Base-by-base conservation (phyloP, 2,797 vertebrate species). In the Artibeus lituratus region DNA sequence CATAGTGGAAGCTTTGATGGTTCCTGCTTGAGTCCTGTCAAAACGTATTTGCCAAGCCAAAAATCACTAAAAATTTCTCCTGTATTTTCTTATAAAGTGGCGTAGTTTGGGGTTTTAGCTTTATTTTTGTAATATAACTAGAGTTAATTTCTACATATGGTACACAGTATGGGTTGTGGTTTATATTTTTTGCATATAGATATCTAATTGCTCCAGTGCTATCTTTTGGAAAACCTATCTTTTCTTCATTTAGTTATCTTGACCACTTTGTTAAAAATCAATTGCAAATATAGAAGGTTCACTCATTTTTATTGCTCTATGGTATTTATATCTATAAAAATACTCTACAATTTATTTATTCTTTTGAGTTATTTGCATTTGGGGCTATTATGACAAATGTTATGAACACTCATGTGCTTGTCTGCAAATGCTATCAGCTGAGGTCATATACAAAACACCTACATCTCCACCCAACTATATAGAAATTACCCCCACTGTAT, bases 211-310 rank as follows among this genome's bases (percentile, higher is more conserved):
- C 73, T 55, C 62, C 26, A 85, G 37, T n/a, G 55, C 6, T 51
- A 53, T 26, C 57, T 81, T 32, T 87, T 49, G 39, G 59, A 35
- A 92, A 92, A 24, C 2, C 0, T 72, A 26, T 55, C 35, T 90
- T 74, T 73, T 81, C n/a, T 93, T 73, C 47, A 85, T 74, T 93
- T 53, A 93, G 74, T 78, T 89, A n/a, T 35, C 39, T 74, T 67
- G n/a, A 26, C 8, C 39, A 16, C 1, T 57, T 74, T 86, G 29
- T 51, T 70, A 44, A 84, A 85, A 91, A 86, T 87, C 9, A 37
- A 7, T 53, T 53, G 65, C 44, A 55, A 86, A 47, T 90, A 37
- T 65, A 29, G 22, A 3, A 18, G 6, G 22, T 24, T 86, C 35
- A 44, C 59, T 77, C 35, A 85, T 73, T 65, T 72, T 72, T 85